phyloP scores from a whole-genome alignment of 2,888 invertebrate genomes.

The Panopea generosa region DNA sequence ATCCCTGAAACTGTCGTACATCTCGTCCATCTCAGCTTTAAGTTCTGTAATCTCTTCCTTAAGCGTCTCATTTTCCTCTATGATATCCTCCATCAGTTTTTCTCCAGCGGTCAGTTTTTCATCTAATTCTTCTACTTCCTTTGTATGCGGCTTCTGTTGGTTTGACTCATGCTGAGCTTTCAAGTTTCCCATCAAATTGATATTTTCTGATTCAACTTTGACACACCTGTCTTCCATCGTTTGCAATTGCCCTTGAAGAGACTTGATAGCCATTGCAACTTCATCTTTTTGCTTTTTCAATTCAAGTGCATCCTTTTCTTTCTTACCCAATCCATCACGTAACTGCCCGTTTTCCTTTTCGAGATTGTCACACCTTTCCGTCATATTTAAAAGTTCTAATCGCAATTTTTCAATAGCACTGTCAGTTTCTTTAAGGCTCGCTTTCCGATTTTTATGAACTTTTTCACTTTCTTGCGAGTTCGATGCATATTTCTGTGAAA shows the following conservation, averaged over 20 bases:
- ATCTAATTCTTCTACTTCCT: constrained; percentile 62
- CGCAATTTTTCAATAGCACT: constrained; percentile 89
- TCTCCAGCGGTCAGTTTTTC: constrained; percentile 67
- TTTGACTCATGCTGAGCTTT: constrained; percentile 49
- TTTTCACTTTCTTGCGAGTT: neutral
- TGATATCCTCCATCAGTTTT: constrained; percentile 67
- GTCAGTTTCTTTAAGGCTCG: constrained; percentile 19
- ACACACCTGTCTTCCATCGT: constrained; percentile 65
- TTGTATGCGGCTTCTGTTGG: constrained; percentile 25
- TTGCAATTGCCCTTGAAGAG: constrained; percentile 68
- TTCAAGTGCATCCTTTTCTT: constrained; percentile 40
- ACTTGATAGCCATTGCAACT: constrained; percentile 85
- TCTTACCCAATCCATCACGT: constrained; percentile 78
- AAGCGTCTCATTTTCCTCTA: constrained; percentile 78
- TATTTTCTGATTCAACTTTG: constrained; percentile 71
- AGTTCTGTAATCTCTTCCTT: constrained; percentile 92
- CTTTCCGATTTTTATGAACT: neutral
- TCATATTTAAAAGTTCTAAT: constrained; percentile 70
- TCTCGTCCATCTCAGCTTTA: constrained; percentile 99
- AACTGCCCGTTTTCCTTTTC: constrained; percentile 69
- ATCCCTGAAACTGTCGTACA: constrained; percentile 96
- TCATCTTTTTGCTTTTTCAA: constrained; percentile 62
- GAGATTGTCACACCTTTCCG: constrained; percentile 66
- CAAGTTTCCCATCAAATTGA: constrained; percentile 51
- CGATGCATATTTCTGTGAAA: neutral